These are phyloP conservation scores for Tetramorium simillimum DNA, from an alignment of 1,140 invertebrate species.

Conservation along the genomic window DNA sequence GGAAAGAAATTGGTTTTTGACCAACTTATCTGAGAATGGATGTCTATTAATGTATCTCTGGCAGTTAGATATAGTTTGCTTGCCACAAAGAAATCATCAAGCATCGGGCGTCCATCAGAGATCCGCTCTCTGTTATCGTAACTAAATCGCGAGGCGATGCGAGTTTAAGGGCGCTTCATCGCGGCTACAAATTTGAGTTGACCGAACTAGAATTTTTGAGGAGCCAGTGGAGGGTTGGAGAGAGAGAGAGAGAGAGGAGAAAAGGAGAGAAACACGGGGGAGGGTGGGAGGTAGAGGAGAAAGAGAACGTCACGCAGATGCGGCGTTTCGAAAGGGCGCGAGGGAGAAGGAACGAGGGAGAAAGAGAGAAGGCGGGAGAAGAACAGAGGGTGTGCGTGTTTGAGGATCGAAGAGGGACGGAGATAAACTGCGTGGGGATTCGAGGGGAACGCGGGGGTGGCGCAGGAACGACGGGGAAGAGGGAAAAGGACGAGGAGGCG, in stretches of 20 bases:
- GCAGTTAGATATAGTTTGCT: background rate
- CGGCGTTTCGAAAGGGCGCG: conserved; percentile 27
- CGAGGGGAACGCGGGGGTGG: background rate
- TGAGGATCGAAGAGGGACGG: conserved; percentile 51
- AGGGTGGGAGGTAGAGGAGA: too few species aligned
- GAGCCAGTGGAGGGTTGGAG: background rate
- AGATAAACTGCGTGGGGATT: conserved; percentile 42
- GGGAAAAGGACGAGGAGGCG: conserved; percentile 31
- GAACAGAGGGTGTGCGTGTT: conserved; percentile 46
- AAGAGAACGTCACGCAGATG: conserved; percentile 17
- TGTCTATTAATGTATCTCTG: background rate
- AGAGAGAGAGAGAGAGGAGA: conserved; percentile 42
- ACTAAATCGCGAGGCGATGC: background rate
- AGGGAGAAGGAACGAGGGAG: background rate
- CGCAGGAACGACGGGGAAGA: conserved; percentile 31
- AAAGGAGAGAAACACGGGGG: conserved; percentile 35
- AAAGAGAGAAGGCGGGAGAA: background rate
- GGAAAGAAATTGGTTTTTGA: background rate
- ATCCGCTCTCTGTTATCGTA: background rate
- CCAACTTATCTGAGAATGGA: background rate
- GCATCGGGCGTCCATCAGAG: background rate
- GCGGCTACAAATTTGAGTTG: conserved; percentile 20
- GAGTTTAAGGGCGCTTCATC: conserved; percentile 25
- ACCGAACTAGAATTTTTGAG: conserved; percentile 46
- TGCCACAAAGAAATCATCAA: background rate